Percentiles rank a stretch among this genome's conserved stretches.
These are phyloP conservation scores for Balaeniceps rex DNA, from an alignment of 2,113 vertebrate species.

Conservation along the genomic window DNA sequence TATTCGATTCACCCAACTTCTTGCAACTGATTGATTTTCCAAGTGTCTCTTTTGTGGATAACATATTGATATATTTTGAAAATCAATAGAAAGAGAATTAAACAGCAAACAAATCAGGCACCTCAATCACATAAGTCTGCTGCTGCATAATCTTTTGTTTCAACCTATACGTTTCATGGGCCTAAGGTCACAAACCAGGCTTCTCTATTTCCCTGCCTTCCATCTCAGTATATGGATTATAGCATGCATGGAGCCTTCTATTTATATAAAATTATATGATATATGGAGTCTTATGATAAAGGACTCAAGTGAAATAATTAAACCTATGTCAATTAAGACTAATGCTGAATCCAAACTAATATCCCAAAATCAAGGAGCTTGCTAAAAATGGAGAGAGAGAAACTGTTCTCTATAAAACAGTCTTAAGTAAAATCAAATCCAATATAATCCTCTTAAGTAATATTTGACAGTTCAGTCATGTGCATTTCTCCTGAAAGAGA, in stretches of 20 bases:
- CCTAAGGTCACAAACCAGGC: neutral
- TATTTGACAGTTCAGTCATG: constrained; percentile 26
- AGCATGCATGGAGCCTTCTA: neutral
- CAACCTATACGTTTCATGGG: neutral
- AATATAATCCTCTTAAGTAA: constrained; percentile 41
- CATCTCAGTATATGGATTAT: neutral
- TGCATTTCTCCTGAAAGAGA: neutral
- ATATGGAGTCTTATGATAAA: neutral
- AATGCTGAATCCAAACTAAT: neutral
- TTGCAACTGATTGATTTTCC: neutral
- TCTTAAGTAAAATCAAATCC: constrained; percentile 23
- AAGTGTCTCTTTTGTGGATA: neutral
- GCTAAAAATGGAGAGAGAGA: neutral
- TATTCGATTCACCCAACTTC: neutral
- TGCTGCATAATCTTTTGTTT: neutral
- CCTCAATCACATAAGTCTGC: neutral
- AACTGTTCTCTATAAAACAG: neutral
- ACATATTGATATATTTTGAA: neutral
- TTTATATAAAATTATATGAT: neutral
- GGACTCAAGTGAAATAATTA: neutral
- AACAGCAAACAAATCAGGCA: neutral
- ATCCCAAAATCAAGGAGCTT: neutral
- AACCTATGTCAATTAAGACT: constrained; percentile 17
- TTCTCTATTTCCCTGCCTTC: neutral
- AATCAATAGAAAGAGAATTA: neutral